These are phyloP conservation scores for Labroides dimidiatus DNA, from an alignment of 2,797 vertebrate species.

Conservation along the genomic window DNA sequence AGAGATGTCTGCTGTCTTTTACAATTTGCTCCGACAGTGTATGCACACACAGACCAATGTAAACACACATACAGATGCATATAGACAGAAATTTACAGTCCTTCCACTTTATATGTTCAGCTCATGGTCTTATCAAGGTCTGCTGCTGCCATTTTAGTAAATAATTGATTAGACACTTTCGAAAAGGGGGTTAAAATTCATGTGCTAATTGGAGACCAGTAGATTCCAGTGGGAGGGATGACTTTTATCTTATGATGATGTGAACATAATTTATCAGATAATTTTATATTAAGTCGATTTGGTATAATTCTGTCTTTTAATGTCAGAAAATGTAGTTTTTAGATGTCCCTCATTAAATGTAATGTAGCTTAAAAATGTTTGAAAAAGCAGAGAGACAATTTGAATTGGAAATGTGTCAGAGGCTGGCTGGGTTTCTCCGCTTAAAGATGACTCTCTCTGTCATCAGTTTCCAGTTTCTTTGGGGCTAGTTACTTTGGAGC, in stretches of 20 bases:
- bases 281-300: conserved; percentile 89
- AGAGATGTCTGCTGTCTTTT: conserved; percentile 67
- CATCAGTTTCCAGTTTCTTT: conserved; percentile 82
- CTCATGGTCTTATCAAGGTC: conserved; percentile 85
- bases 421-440: conserved; percentile 68
- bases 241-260: conserved; percentile 91
- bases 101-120: conserved; percentile 83
- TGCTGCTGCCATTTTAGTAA: conserved; percentile 86
- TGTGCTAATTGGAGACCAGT: conserved; percentile 89
- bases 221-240: conserved; percentile 84
- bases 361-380: conserved; percentile 86
- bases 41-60: conserved; percentile 21
- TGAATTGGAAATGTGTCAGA: conserved; percentile 84
- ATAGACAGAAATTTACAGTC: conserved; percentile 63
- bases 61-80: conserved; percentile 36
- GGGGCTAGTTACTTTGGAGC: conserved; percentile 77
- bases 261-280: conserved; percentile 89
- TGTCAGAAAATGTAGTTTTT: conserved; percentile 87
- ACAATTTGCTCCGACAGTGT: conserved; percentile 20
- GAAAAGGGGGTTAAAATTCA: conserved; percentile 85
- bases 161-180: conserved; percentile 90
- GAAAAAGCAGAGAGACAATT: conserved; percentile 82
- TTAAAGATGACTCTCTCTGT: conserved; percentile 80
- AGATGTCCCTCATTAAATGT: conserved; percentile 89
- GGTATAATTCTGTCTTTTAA: conserved; percentile 88